Conservation (phyloP, 2,888 invertebrate species). For the Volucella inflata region DNA sequence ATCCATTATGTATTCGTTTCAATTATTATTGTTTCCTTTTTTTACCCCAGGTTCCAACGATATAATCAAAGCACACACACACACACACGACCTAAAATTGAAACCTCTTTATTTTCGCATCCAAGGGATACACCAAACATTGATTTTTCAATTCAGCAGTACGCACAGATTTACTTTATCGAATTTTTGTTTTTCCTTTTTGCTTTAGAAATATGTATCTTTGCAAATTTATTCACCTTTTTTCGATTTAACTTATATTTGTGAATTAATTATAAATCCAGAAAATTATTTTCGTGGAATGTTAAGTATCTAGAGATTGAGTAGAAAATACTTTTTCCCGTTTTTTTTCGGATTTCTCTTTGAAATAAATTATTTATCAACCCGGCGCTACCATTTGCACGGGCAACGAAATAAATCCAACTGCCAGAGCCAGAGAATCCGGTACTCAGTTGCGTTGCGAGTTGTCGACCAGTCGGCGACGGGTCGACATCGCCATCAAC, state of each 20-base stretch:
- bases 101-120: conserved; percentile 30
- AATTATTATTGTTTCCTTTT: conserved; percentile 3
- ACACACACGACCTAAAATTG: conserved; percentile 10
- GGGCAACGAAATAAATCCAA: conserved; percentile 67
- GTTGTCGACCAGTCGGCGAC: too few species aligned
- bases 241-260: conserved; percentile 23
- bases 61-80: conserved; percentile 38
- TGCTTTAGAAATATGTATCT: not conserved
- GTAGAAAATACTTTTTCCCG: too few species aligned
- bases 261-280: conserved; percentile 23
- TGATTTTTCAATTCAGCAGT: conserved; percentile 62
- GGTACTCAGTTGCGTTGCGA: conserved; percentile 66
- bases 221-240: not conserved
- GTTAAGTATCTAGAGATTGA: conserved; percentile 9
- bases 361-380: conserved; percentile 66
- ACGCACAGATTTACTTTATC: conserved; percentile 53
- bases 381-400: conserved; percentile 69
- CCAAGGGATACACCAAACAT: conserved; percentile 64
- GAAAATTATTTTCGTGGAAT: conserved; percentile 41
- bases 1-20: conserved; percentile 30
- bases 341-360: too few species aligned
- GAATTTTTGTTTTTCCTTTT: conserved; percentile 9
- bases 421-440: conserved; percentile 72
- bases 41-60: conserved; percentile 8
- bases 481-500: too few species aligned